These are phyloP conservation scores for Coelopa pilipes DNA, from an alignment of 2,888 invertebrate species.

Conservation along the genomic window DNA sequence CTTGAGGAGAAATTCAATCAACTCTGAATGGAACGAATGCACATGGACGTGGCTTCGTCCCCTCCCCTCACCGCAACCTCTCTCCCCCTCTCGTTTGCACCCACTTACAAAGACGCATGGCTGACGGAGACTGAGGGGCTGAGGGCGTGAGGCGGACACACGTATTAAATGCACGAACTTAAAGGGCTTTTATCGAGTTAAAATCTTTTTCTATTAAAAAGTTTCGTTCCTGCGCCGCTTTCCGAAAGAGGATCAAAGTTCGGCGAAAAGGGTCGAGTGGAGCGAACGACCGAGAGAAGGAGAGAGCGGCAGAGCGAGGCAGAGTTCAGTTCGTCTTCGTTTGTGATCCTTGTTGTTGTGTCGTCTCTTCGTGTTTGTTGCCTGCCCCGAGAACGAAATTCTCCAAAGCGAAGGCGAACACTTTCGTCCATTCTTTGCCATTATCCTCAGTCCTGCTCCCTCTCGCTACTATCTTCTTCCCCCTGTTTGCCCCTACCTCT, in stretches of 20 bases:
- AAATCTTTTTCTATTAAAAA: conserved; percentile 26
- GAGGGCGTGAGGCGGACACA: no score
- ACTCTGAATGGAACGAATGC: conserved; percentile 26
- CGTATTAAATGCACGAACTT: conserved; percentile 7
- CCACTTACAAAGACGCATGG: background rate
- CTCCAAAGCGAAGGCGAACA: background rate
- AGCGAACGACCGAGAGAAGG: background rate
- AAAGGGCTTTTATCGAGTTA: conserved; percentile 20
- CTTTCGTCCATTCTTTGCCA: background rate
- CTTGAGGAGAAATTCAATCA: conserved; percentile 17
- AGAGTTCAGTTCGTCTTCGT: no score
- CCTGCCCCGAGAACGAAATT: no score
- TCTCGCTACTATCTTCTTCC: no score
- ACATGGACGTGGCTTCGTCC: background rate
- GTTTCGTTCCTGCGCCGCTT: conserved; percentile 3
- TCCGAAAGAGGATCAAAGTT: conserved; percentile 10
- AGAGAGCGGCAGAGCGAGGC: no score
- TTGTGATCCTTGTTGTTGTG: background rate
- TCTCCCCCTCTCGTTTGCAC: background rate
- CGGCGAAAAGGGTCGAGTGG: background rate
- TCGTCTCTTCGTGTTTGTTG: background rate
- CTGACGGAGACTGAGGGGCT: no score
- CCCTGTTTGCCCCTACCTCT: no score
- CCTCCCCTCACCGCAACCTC: no score
- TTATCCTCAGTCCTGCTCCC: no score